Percentiles rank a stretch among this genome's conserved stretches.
These are phyloP conservation scores for Platygyra sinensis DNA, from an alignment of 64 coral and sea anemone genomes.

Conservation along the genomic window DNA sequence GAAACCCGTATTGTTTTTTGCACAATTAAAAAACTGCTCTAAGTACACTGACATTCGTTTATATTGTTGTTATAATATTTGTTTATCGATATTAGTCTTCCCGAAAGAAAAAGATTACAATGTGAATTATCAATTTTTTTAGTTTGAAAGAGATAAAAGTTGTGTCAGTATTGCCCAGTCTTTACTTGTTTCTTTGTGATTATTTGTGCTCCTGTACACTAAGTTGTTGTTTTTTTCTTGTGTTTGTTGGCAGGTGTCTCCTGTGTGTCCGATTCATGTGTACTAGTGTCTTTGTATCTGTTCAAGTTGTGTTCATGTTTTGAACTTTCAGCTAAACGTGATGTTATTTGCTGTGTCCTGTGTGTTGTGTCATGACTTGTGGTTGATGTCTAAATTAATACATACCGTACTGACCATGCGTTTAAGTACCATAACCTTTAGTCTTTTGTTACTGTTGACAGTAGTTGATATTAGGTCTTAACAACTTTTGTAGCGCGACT, in stretches of 20 bases:
- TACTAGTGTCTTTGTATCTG: background rate
- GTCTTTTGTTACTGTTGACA: background rate
- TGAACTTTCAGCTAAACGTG: no score
- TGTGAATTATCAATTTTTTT: no score
- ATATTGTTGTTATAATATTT: no score
- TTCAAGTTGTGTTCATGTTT: background rate
- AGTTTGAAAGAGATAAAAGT: no score
- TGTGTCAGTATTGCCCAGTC: background rate
- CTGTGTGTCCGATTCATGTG: background rate
- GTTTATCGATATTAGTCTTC: no score
- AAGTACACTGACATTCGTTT: no score
- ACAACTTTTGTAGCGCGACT: no score
- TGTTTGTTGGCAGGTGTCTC: background rate
- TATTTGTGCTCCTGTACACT: background rate
- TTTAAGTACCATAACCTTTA: background rate
- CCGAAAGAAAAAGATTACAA: no score
- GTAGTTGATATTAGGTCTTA: no score
- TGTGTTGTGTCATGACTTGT: background rate
- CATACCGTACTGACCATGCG: background rate
- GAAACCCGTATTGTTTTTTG: no score
- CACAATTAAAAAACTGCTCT: no score
- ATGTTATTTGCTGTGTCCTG: no score
- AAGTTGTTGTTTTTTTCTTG: background rate
- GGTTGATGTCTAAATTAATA: background rate
- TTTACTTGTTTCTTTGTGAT: background rate